phyloP scores from a whole-genome alignment of 2,888 invertebrate genomes.

The Amphipoea oculea region DNA sequence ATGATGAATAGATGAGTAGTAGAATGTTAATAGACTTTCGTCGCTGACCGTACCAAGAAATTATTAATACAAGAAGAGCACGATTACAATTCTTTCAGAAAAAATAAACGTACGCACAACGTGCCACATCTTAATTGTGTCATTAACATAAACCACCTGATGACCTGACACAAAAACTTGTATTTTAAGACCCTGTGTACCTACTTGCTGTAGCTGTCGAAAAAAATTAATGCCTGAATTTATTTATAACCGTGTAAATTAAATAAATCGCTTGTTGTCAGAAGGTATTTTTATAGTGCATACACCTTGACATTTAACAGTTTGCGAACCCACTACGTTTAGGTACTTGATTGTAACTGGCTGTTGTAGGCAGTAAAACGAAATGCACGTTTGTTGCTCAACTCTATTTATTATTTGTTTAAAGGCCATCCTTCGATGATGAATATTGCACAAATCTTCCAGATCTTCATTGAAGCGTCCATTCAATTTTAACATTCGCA shows the following conservation, averaged over 20 bases:
- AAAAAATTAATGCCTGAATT: neutral
- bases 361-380: neutral
- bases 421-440: slow-evolving; percentile 30
- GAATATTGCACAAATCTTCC: slow-evolving; percentile 28
- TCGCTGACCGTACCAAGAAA: neutral
- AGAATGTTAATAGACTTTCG: neutral
- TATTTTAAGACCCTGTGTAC: neutral
- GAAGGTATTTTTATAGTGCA: slow-evolving; percentile 6
- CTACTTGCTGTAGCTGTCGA: neutral
- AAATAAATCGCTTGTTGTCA: neutral
- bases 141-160: slow-evolving; percentile 20
- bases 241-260: slow-evolving; percentile 21
- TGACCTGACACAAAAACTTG: slow-evolving; percentile 10
- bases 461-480: slow-evolving; percentile 41
- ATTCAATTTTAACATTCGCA: slow-evolving; percentile 38
- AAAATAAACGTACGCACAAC: neutral
- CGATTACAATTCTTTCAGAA: neutral
- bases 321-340: neutral
- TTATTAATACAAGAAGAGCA: neutral
- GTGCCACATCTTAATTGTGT: slow-evolving; percentile 28
- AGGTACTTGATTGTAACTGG: slow-evolving; percentile 5
- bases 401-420: slow-evolving; percentile 18
- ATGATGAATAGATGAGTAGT: neutral
- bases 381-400: slow-evolving; percentile 13
- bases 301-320: slow-evolving; percentile 30